Base-by-base conservation (phyloP, 1,140 invertebrate genomes). In the Drosophila tani region DNA sequence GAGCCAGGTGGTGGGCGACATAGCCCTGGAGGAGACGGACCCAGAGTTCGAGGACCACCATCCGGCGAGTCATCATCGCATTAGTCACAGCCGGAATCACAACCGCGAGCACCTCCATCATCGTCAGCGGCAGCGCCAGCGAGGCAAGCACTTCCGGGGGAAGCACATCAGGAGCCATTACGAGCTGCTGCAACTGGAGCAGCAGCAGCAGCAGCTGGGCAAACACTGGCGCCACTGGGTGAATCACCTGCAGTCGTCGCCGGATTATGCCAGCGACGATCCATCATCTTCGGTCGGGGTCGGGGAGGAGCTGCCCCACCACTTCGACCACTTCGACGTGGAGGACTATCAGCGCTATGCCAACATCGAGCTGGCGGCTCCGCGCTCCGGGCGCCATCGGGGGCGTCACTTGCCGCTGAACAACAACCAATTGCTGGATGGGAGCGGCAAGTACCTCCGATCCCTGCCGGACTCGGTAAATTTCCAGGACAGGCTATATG, bases 381-480 rank as follows among this genome's bases (percentile, higher is more conserved):
- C 87, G 5, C 91, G 91, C 38, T 92, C 91, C 3, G 91, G 91
- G 5, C 84, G 91, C 0, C 87, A 92, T 78, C 87, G 91, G 14
- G 87, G 91, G 0, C 91, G 91, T 1, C 83, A 82, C 55, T 43
- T 80, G 19, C 73, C 64, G 5, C 65, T 68, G 4, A 82, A 70
- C 24, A 76, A 59, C 24, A 29, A 50, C 27, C 77, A 59, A 24
- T 40, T 86, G 15, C 47, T 80, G 65, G 73, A 82, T 27, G 63
- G 80, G 5, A 50, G 84, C 41, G 84, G 85, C 51, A 92, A 92
- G 62, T 82, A 81, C 58, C 76, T 92, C 21, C 66, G 91, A 50
- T 92, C 91, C 2, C 50, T 92, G 57, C 91, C 91, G 14, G 91
- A 92, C 19, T 81, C 88, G 0, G 49, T 90, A 5, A 87, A 90